Evolutionary conservation across 2,797 vertebrate genomes (phyloP), one percentile per base, ranked within the genome.

Genomic region (Poecilia gillii): DNA sequence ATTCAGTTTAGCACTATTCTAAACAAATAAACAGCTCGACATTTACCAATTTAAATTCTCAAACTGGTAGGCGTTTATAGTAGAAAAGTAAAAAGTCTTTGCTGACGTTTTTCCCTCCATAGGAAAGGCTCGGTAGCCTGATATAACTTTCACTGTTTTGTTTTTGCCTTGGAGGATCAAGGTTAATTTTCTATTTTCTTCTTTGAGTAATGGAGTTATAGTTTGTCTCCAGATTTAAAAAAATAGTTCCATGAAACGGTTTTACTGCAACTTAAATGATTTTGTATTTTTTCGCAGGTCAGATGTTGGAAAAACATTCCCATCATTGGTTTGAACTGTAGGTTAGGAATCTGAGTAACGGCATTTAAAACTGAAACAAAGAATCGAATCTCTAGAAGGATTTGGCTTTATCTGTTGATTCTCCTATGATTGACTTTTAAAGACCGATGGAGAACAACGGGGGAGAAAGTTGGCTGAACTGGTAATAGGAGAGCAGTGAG

Each of bases 351-450:
- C 59, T 43, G 11, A 75, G 13, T 6, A 53, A 28, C 8, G 43
- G 14, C 8, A 13, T 77, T 59, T 70, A 20, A 73, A 31, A 73
- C 33, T n/a, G 28, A 16, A 57, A 57, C 45, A 31, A 73, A 23
- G 72, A 9, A 33, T 33, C 33, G 31, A 45, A 55, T 47, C 18
- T 16, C 74, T 16, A 64, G 36, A 57, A 23, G 73, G 36, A 72
- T 79, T 80, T 77, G 47, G 80, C 47, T 78, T 45, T 18, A 81
- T 85, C 82, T 84, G 76, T 89, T 87, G 85, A 86, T 77, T 80
- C 75, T 88, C 88, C 80, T 85, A 76, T 87, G 85, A 84, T 83
- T 2, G 23, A 80, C 79, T 74, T 7, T 72, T 59, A 84, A 23
- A 25, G 43, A 45, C 76, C 64, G 70, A 33, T 73, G 49, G 4